Base-by-base conservation (phyloP, 2,113 vertebrate genomes). In the Setophaga coronata region DNA sequence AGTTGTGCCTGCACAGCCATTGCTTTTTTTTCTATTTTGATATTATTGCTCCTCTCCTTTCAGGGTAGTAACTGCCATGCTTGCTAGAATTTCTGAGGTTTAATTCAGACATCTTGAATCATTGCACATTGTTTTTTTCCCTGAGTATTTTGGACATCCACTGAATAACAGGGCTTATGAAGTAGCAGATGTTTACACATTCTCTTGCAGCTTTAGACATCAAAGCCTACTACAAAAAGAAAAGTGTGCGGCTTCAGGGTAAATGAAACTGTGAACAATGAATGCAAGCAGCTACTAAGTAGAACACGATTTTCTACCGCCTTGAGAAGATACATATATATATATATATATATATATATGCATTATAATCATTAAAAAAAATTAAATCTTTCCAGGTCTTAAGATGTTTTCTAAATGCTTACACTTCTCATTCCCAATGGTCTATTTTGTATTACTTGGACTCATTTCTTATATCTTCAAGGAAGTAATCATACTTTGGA, bases 301-400 rank as follows among this genome's bases (percentile, higher is more conserved):
- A 72, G 34, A 72, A 18, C 6, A 60, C 0, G 0, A 31, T 69
- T 69, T 81, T 50, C 33, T 45, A 24, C 13, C 3, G 2, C 20
- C 14, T 70, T 74, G 40, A 28, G 33, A 51, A 87, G 2, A 26
- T 5, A 56, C 12, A 21, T 4, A 0, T 51, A 20, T 3, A 0
- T n/a, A 36, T 36, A 36, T 47, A 50, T 47, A 38, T 38, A 38
- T 42, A 42, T 42, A 18, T 43, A 43, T 43, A 43, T 78, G 11
- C 7, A 4, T 54, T 65, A 56, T 47, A 42, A 2, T 11, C 5
- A 61, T 33, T n/a, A 43, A n/a, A 38, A 51, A 28, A 31, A 74
- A 61, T n/a, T 3, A 65, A 71, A 60, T 14, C 8, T 83, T 28
- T 56, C n/a, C 7, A 50, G 17, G 18, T 67, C 58, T 54, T 9